phyloP scores from a whole-genome alignment of 2,888 invertebrate species.

The Cephus rjabovi region DNA sequence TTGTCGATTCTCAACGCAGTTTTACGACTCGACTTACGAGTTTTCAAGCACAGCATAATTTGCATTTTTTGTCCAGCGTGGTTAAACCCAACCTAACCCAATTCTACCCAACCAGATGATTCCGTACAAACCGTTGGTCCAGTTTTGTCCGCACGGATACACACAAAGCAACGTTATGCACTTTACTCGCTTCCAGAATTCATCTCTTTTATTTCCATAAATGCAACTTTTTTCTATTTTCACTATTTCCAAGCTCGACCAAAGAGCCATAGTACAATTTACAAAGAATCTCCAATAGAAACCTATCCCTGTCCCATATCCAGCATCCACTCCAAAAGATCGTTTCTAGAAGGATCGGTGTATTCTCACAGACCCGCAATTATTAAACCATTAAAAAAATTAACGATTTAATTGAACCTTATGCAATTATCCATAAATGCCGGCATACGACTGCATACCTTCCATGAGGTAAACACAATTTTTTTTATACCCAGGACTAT shows the following conservation, averaged over 20 bases:
- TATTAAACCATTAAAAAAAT: background rate
- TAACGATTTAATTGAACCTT: background rate
- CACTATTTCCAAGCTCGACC: background rate
- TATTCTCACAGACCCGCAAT: background rate
- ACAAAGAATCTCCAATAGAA: background rate
- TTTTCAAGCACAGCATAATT: background rate
- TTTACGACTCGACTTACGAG: background rate
- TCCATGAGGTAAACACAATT: background rate
- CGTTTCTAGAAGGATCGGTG: background rate
- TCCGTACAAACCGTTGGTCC: background rate
- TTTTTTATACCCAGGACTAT: background rate
- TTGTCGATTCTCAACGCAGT: background rate
- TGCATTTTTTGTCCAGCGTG: background rate
- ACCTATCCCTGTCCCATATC: background rate
- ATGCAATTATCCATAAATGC: background rate
- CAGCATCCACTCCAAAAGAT: background rate
- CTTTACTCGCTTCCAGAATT: background rate
- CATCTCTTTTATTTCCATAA: background rate
- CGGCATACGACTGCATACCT: background rate
- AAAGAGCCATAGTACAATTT: background rate
- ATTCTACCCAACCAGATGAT: background rate
- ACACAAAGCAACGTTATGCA: background rate
- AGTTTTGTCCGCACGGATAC: background rate
- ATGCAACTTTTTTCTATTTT: background rate
- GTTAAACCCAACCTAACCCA: background rate